Evolutionary conservation across 2,113 vertebrate genomes (phyloP), one percentile per base, ranked within the genome.

Genomic region (Psittacara wagleri): DNA sequence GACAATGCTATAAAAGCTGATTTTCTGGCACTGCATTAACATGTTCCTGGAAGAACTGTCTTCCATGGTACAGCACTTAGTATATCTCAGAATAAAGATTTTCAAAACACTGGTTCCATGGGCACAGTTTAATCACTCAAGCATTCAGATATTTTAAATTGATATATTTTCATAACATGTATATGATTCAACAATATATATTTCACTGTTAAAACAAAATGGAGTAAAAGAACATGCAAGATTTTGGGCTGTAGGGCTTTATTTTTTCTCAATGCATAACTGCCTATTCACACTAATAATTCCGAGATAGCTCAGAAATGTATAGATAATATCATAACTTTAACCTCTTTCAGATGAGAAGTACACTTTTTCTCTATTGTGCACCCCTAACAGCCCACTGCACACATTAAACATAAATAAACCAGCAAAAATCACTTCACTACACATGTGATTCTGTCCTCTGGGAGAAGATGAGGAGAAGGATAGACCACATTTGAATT

Each of bases 21-120:
- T 92, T 96, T 96, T 97, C 92, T 96, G 92, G 86, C 62, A 92
- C 86, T 79, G 62, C 55, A 68, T 69, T 86, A 86, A 39, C 91
- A 92, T 95, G 39, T 88, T 96, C 83, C 92, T 88, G 88, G 88
- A 95, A 96, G 69, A 95, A 86, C 66, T 92, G 10, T 81, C 77
- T 96, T 91, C 69, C 9, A 13, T 48, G 14, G 77, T 82, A 69
- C 1, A 3, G 24, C 55, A 81, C 39, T 78, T 96, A 83, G 78
- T 93, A 28, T 41, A 84, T 28, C 82, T 92, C 55, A 79, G 66
- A 95, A 93, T 48, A 93, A 92, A 94, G 33, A 67, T 54, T 88
- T 94, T 92, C 51, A 82, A 82, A 96, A 86, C 69, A n/a, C 15
- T 72, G 10, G 31, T 90, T 95, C 62, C 22, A 37, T 39, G 6